phyloP scores from a whole-genome alignment of 2,888 invertebrate species.

The Drosophila niveifrons region DNA sequence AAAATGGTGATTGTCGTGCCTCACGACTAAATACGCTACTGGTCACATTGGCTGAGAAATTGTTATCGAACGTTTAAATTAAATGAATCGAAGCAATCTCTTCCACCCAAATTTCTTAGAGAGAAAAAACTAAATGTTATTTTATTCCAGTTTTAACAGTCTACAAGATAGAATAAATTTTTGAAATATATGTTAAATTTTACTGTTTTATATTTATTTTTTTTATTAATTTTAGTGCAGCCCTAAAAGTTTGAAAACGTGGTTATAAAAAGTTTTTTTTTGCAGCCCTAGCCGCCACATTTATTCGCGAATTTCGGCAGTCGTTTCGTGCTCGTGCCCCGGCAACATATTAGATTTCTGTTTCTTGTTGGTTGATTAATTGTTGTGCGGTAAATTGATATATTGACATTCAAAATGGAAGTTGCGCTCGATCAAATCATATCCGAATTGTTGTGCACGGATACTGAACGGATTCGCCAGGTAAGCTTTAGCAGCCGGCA shows the following conservation, averaged over 20 bases:
- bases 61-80: slow-evolving; percentile 4
- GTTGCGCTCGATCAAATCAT: slow-evolving; percentile 88
- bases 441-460: slow-evolving; percentile 87
- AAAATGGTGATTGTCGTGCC: slow-evolving; percentile 48
- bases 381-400: slow-evolving; percentile 2
- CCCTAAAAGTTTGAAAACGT: slow-evolving; percentile 23
- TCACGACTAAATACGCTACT: slow-evolving; percentile 23
- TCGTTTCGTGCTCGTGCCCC: slow-evolving; percentile 30
- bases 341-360: slow-evolving; percentile 38
- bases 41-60: slow-evolving; percentile 31
- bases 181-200: not conserved
- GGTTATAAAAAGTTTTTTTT: slow-evolving; percentile 6
- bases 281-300: slow-evolving; percentile 43
- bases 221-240: slow-evolving; percentile 2
- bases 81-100: not conserved
- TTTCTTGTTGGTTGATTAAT: slow-evolving; percentile 28
- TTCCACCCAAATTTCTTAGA: not conserved
- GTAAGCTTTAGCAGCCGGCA: slow-evolving; percentile 84
- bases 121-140: not conserved
- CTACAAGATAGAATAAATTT: not conserved
- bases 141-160: not conserved
- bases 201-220: not conserved
- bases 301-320: slow-evolving; percentile 37
- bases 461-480: slow-evolving; percentile 88
- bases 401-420: slow-evolving; percentile 51